Conservation (phyloP, 2,113 vertebrate species). For the Haemorhous mexicanus region DNA sequence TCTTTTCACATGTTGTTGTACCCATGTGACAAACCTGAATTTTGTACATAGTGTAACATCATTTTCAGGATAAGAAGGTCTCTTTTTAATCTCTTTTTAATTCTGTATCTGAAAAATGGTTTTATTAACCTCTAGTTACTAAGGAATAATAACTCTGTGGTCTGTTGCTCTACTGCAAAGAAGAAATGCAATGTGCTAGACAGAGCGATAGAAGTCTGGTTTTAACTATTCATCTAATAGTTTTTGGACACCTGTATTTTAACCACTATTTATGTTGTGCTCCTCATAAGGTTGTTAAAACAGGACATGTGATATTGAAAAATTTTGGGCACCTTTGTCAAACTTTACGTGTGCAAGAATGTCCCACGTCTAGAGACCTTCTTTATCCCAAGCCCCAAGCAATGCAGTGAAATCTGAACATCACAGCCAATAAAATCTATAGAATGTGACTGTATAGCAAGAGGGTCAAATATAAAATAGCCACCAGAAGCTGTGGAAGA, state of each 20-base stretch:
- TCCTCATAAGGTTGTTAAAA: not conserved
- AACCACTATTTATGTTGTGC: not conserved
- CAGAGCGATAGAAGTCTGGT: not conserved
- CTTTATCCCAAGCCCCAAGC: not conserved
- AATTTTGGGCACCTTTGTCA: not conserved
- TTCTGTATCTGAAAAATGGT: not conserved
- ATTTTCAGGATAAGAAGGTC: not conserved
- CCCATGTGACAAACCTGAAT: not conserved
- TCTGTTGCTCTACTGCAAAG: conserved; percentile 7
- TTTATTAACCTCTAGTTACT: conserved; percentile 27
- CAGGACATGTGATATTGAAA: not conserved
- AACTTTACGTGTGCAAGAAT: not conserved
- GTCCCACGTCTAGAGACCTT: not conserved
- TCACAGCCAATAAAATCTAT: not conserved
- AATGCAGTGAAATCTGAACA: not conserved
- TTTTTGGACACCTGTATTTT: not conserved
- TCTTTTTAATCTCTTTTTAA: conserved; percentile 12
- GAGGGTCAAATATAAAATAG: not conserved
- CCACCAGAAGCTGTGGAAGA: not conserved
- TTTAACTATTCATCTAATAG: not conserved
- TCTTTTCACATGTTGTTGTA: not conserved
- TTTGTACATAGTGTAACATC: not conserved
- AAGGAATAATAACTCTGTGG: not conserved
- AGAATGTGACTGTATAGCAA: not conserved
- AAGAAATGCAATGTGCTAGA: not conserved